Conservation (phyloP, 2,113 vertebrate genomes). For the Hippocampus barbouri region DNA sequence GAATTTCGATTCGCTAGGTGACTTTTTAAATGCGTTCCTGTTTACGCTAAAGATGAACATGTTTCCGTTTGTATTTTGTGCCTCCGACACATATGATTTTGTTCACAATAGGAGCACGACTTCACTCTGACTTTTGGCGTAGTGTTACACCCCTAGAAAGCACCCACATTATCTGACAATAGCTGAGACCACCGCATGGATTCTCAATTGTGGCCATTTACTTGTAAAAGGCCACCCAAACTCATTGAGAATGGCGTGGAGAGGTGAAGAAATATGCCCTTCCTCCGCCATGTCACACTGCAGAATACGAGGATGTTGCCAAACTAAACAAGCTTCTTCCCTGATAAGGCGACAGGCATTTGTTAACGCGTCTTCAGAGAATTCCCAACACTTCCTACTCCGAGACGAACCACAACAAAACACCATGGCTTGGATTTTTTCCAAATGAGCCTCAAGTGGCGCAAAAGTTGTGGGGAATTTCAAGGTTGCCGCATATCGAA, state of each 20-base stretch:
- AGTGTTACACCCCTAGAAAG: background rate
- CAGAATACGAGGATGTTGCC: constrained; percentile 3
- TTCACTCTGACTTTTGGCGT: no score
- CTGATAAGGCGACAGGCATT: background rate
- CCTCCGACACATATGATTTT: no score
- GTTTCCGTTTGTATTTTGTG: no score
- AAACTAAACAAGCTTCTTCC: constrained; percentile 8
- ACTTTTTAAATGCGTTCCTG: no score
- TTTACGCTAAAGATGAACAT: no score
- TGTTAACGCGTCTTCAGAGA: constrained; percentile 1
- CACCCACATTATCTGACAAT: background rate
- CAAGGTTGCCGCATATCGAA: background rate
- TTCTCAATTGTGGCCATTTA: background rate
- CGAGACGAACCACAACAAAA: background rate
- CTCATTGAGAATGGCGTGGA: background rate
- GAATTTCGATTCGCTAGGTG: no score
- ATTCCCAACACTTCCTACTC: background rate
- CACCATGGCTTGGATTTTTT: background rate
- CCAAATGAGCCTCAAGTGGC: background rate
- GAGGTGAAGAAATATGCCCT: constrained; percentile 1
- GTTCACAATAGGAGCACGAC: no score
- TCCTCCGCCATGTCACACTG: background rate
- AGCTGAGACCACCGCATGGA: background rate
- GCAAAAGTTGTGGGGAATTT: background rate
- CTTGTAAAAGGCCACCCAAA: background rate